Percentiles rank a stretch among this genome's conserved stretches.
Conservation (phyloP, 2,888 invertebrate species). For the Creontiades dilutus region DNA sequence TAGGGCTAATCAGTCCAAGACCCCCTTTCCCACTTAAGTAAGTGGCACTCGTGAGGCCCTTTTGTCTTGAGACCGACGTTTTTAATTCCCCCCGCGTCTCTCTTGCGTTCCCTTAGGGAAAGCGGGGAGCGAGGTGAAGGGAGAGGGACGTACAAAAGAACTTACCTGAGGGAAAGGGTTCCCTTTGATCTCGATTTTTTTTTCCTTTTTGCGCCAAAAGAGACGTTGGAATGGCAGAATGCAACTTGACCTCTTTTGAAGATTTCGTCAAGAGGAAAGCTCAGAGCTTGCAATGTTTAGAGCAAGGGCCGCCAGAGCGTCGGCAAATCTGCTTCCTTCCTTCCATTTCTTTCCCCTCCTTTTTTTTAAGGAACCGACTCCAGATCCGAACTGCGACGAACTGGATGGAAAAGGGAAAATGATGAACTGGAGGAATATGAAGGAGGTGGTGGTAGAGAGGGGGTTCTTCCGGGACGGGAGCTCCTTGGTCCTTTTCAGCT, state of each 20-base stretch:
- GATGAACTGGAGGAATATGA: conserved; percentile 29
- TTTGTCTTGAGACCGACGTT: conserved; percentile 66
- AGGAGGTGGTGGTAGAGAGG: background rate
- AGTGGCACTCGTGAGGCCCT: conserved; percentile 60
- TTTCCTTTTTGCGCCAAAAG: background rate
- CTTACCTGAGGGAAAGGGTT: conserved; percentile 55
- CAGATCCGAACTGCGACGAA: background rate
- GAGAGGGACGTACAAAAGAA: background rate
- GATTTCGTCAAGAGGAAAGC: conserved; percentile 65
- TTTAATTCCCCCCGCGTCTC: conserved; percentile 57
- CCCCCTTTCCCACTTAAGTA: conserved; percentile 69
- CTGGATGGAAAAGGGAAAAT: background rate
- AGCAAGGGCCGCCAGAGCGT: conserved; percentile 42
- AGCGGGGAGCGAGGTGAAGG: background rate
- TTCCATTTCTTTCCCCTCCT: conserved; percentile 30
- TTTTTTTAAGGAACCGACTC: conserved; percentile 4
- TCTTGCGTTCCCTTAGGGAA: too few species aligned
- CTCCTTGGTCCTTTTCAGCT: conserved; percentile 13
- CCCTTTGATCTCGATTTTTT: conserved; percentile 41
- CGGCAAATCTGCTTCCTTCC: conserved; percentile 60
- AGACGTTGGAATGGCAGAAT: conserved; percentile 61
- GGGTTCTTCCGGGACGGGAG: background rate
- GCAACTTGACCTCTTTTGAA: conserved; percentile 71
- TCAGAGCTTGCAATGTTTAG: conserved; percentile 53
- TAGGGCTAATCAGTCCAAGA: conserved; percentile 67